Percentiles rank a stretch among this genome's conserved stretches.
phyloP scores from a whole-genome alignment of 1,140 invertebrate species.

The Ladona fulva region DNA sequence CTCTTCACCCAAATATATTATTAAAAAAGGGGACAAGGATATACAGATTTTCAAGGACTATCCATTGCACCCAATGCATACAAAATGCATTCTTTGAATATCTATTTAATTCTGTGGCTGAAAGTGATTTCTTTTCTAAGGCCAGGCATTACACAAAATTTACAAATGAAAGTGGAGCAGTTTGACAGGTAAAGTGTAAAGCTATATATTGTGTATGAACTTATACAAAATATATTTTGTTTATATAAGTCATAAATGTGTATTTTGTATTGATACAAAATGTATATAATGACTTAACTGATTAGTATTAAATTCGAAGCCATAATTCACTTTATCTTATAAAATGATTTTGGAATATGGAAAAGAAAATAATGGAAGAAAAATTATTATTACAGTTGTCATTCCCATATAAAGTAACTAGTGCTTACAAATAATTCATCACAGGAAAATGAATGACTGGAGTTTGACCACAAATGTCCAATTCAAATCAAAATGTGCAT shows the following conservation, averaged over 20 bases:
- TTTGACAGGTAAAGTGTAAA: not conserved
- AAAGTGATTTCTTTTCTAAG: not conserved
- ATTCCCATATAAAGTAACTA: too few species aligned
- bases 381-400: too few species aligned
- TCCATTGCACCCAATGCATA: not conserved
- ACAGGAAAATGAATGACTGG: too few species aligned
- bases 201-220: not conserved
- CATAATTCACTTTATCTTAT: not conserved
- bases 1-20: not conserved
- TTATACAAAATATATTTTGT: slow-evolving; percentile 5
- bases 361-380: too few species aligned
- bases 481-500: too few species aligned
- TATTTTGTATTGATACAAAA: not conserved
- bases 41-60: not conserved
- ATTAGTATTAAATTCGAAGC: not conserved
- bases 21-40: not conserved
- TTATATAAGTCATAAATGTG: not conserved
- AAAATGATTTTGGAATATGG: too few species aligned
- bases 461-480: too few species aligned
- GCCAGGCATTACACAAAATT: not conserved
- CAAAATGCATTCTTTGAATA: not conserved
- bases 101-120: not conserved
- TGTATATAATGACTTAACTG: not conserved
- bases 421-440: too few species aligned
- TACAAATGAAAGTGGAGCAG: not conserved